A percentile compares a stretch with the other conserved stretches of the same genome.
Evolutionary conservation across 2,888 invertebrate species (phyloP).

Genomic region (Odontocolon sp.): DNA sequence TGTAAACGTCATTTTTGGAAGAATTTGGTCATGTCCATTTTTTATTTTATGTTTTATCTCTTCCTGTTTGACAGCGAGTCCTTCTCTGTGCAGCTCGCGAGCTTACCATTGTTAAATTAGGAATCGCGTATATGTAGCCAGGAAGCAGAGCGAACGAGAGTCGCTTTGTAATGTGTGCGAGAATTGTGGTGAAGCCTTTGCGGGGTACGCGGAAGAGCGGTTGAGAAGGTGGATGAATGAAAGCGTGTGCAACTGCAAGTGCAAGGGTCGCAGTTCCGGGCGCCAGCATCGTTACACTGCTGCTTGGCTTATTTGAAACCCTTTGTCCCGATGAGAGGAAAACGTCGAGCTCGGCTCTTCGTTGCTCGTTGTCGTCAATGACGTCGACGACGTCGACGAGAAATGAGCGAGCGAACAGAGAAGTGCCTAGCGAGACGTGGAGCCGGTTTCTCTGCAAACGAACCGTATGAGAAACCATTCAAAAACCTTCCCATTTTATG

Average conservation of each 20-base stretch:
- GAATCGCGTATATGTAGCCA: background rate
- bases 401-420: conserved; percentile 21
- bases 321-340: conserved; percentile 45
- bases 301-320: conserved; percentile 28
- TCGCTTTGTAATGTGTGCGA: conserved; percentile 29
- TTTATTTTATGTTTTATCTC: too few species aligned
- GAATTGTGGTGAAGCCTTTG: conserved; percentile 7
- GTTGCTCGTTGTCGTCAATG: too few species aligned
- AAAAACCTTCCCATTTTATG: background rate
- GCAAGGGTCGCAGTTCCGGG: conserved; percentile 48
- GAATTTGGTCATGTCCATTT: too few species aligned
- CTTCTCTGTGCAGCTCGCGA: background rate
- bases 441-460: conserved; percentile 19
- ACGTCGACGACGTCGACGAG: conserved; percentile 26
- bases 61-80: background rate
- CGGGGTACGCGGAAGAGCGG: background rate
- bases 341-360: conserved; percentile 13
- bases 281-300: conserved; percentile 25
- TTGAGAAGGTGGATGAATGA: conserved; percentile 10
- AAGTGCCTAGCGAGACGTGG: conserved; percentile 20
- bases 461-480: background rate
- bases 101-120: conserved; percentile 8
- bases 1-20: too few species aligned
- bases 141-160: background rate
- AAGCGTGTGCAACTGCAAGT: conserved; percentile 40